Conservation (phyloP, 2,888 invertebrate species). For the Tribolium freemani region DNA sequence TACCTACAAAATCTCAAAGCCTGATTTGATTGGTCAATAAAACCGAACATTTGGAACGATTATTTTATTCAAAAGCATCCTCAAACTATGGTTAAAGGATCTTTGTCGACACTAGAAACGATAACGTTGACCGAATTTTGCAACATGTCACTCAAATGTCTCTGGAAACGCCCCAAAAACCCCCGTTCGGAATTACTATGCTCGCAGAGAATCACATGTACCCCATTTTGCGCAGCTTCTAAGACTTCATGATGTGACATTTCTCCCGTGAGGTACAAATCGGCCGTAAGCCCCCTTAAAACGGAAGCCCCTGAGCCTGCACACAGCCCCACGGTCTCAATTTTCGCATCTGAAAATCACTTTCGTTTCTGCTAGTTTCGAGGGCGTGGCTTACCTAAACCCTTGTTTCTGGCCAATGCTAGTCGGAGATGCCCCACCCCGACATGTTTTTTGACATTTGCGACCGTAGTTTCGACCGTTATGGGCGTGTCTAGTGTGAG, state of each 20-base stretch:
- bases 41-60: neutral
- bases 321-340: conserved; percentile 80
- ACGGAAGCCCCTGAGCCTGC: conserved; percentile 91
- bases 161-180: conserved; percentile 77
- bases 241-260: conserved; percentile 96
- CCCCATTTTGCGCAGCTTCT: conserved; percentile 85
- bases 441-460: conserved; percentile 78
- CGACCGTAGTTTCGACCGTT: conserved; percentile 74
- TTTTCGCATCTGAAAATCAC: neutral
- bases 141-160: conserved; percentile 58
- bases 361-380: too few species aligned
- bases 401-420: conserved; percentile 72
- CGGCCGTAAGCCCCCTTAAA: conserved; percentile 78
- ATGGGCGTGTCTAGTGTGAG: conserved; percentile 70
- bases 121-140: conserved; percentile 72
- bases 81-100: conserved; percentile 81
- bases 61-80: neutral
- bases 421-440: conserved; percentile 80
- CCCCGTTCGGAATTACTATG: conserved; percentile 96
- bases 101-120: conserved; percentile 81
- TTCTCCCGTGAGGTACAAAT: conserved; percentile 91
- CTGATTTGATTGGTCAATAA: conserved; percentile 6
- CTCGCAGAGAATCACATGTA: conserved; percentile 88
- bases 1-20: conserved; percentile 30
- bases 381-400: conserved; percentile 52